Base-by-base conservation (phyloP, 2,113 vertebrate genomes). In the Campylorhamphus procurvoides region DNA sequence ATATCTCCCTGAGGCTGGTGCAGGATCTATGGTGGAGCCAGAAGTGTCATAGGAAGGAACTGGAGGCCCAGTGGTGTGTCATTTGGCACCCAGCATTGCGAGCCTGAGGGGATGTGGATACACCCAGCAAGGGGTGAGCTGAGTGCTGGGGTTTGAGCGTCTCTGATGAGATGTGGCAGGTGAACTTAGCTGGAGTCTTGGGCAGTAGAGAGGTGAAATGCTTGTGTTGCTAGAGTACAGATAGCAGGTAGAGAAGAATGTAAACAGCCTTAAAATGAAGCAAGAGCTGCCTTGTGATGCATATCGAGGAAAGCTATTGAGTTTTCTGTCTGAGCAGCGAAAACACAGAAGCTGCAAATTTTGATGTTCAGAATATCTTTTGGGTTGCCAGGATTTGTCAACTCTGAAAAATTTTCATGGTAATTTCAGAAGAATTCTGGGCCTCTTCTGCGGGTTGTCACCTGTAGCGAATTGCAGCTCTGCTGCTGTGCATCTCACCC, bases 81-180 rank as follows among this genome's bases (percentile, higher is more conserved):
- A 0, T 5, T 81, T 69, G 55, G 42, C 31, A 58, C 15, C 18
- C 67, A 12, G 25, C 1, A 0, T 14, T 1, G 1, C 18, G 56
- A 85, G 12, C 31, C 39, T 1, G 0, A 24, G 28, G 25, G 10
- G 4, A 42, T 50, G 27, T 0, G 0, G 27, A 16, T 42, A 46
- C 2, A 6, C 12, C 7, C 64, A 37, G 42, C 2, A 4, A 67
- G 68, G n/a, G 13, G 5, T 33, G 29, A 91, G 25, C 33, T 1
- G 3, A 20, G 17, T 82, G 27, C 28, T 0, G 4, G 49, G 20
- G 10, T 13, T 72, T 50, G 27, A n/a, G 39, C 5, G 13, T 39
- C 42, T 84, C 56, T 80, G 52, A 39, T 44, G 63, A 56, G 49
- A 49, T n/a, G n/a, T 49, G 39, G 7, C 37, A 56, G 31, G 24